Base-by-base conservation (phyloP, 2,113 vertebrate genomes). In the Brachypteracias leptosomus region DNA sequence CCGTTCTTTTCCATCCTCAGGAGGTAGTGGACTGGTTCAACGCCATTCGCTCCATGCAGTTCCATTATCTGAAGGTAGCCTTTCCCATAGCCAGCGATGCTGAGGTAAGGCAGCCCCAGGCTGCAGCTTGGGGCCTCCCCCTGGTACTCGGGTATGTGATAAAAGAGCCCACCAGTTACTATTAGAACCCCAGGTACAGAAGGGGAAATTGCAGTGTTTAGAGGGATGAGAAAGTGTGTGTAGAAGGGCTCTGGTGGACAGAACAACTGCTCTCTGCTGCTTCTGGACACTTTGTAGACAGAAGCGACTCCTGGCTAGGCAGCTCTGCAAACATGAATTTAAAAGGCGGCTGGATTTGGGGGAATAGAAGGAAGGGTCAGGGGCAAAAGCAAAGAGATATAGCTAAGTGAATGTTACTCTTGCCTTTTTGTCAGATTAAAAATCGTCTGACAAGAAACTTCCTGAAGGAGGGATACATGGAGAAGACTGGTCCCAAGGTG, bases 1-100 rank as follows among this genome's bases (percentile, higher is more conserved):
- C 51, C 74, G 49, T 77, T 44, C 67, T 90, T 92, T 67, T 85
- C 33, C 36, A 1, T 91, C 40, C 71, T 80, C 71, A 99, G 99
- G 99, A 98, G 92, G 98, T 99, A 29, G 99, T 99, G 33, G 98
- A 99, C 95, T 99, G 99, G 99, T 98, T 98, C 94, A 99, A 99
- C 16, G 97, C 98, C 28, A 99, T 99, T 61, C 98, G 99, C 46
- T 98, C 98, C 0, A 98, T 98, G 88, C 98, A 99, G 97, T 98
- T 99, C 91, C 98, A 99, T 93, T 99, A 99, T 80, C 97, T 99
- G 90, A 98, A 99, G 93, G 98, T 99, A 89, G 99, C 99, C 5
- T 99, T 99, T 96, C 99, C 99, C 17, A 98, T 98, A 62, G 98
- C 98, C 66, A 98, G 97, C 1, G 98, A 99, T 63, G 89, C 96